Evolutionary conservation across 2,113 vertebrate species (phyloP).

Genomic region (Poicephalus meyeri): DNA sequence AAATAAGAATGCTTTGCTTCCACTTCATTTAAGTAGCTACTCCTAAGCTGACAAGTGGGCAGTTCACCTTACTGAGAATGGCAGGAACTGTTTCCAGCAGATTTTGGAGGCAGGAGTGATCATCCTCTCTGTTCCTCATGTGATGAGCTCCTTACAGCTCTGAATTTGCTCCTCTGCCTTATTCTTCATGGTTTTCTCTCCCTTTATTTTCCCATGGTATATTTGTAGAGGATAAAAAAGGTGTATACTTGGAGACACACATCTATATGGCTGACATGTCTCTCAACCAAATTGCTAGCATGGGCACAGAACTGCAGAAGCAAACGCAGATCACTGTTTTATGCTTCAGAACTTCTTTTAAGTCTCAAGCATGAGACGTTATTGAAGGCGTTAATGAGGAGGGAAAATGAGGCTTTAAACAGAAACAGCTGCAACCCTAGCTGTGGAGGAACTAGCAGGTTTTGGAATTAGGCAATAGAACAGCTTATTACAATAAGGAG

Average conservation of each 20-base stretch:
- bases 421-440: slow-evolving; percentile 43
- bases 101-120: background rate
- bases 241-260: background rate
- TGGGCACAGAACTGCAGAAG: background rate
- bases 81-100: background rate
- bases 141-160: background rate
- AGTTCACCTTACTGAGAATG: background rate
- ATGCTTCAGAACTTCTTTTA: slow-evolving; percentile 6
- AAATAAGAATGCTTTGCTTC: background rate
- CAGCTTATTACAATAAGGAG: background rate
- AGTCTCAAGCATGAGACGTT: background rate
- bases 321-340: background rate
- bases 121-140: background rate
- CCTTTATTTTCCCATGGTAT: background rate
- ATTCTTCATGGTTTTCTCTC: background rate
- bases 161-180: background rate
- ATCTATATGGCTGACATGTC: background rate
- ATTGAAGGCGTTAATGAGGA: slow-evolving; percentile 35
- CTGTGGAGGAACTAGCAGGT: background rate
- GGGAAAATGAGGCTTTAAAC: slow-evolving; percentile 29
- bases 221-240: background rate
- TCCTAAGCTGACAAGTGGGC: background rate
- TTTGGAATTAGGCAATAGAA: slow-evolving; percentile 4
- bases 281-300: background rate
- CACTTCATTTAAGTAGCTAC: background rate